phyloP scores from a whole-genome alignment of 2,888 invertebrate genomes.

The Brachypalpus laphriformis region DNA sequence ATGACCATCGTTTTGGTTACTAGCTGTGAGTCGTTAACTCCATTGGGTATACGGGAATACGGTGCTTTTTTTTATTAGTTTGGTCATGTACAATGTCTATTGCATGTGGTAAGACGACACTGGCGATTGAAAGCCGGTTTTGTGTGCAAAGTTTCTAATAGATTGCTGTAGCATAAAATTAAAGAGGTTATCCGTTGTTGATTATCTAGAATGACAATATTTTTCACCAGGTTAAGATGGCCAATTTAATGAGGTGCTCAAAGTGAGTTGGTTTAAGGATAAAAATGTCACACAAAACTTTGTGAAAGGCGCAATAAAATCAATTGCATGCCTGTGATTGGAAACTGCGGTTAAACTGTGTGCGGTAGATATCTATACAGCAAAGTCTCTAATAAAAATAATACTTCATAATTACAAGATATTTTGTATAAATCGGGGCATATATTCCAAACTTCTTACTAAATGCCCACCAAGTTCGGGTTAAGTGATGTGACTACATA shows the following conservation, averaged over 20 bases:
- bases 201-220: slow-evolving; percentile 31
- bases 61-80: slow-evolving; percentile 62
- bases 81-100: slow-evolving; percentile 33
- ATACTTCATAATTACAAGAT: too few species aligned
- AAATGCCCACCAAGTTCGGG: too few species aligned
- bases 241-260: not conserved
- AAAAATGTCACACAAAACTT: not conserved
- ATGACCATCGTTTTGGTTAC: slow-evolving; percentile 51
- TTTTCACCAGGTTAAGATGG: not conserved
- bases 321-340: not conserved
- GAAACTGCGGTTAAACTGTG: too few species aligned
- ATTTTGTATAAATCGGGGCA: too few species aligned
- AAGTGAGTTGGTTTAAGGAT: not conserved
- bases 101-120: slow-evolving; percentile 3
- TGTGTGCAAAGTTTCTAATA: slow-evolving; percentile 35
- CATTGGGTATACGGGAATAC: slow-evolving; percentile 40
- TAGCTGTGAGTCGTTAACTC: slow-evolving; percentile 16
- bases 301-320: not conserved
- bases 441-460: too few species aligned
- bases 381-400: too few species aligned
- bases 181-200: slow-evolving; percentile 55
- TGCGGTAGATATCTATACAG: too few species aligned
- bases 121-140: slow-evolving; percentile 42
- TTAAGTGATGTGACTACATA: too few species aligned
- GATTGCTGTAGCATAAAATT: slow-evolving; percentile 45